phyloP scores from a whole-genome alignment of 2,797 vertebrate species.

The Euphonia xanthogaster region DNA sequence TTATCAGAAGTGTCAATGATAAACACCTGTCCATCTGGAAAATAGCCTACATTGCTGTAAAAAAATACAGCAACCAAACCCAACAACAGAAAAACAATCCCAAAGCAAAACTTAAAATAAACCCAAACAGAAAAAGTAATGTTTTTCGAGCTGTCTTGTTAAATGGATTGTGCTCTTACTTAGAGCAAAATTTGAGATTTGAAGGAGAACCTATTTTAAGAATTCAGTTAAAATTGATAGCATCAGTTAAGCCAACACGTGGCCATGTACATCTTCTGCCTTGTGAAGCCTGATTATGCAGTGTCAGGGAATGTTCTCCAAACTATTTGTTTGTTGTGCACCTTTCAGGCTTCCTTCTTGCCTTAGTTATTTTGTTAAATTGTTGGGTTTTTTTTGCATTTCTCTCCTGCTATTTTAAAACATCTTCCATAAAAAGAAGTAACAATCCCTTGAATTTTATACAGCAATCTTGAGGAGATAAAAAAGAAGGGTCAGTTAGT shows the following conservation, averaged over 20 bases:
- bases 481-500: neutral
- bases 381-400: neutral
- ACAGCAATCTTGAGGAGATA: neutral
- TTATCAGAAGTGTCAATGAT: neutral
- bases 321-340: neutral
- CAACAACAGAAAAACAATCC: neutral
- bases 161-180: neutral
- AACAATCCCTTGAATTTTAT: neutral
- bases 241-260: conserved; percentile 12
- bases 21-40: neutral
- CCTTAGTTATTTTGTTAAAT: neutral
- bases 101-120: neutral
- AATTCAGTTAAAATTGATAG: neutral
- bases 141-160: neutral
- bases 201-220: neutral
- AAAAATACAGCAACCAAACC: neutral
- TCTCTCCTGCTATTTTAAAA: neutral
- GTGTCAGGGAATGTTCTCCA: neutral
- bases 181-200: neutral
- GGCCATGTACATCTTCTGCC: conserved; percentile 10
- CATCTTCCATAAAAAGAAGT: neutral
- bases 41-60: neutral
- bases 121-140: accelerated
- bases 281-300: conserved; percentile 29
- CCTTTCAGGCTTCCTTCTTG: neutral